Conservation (phyloP, 64 coral and sea anemone genomes). For the Porites lutea region DNA sequence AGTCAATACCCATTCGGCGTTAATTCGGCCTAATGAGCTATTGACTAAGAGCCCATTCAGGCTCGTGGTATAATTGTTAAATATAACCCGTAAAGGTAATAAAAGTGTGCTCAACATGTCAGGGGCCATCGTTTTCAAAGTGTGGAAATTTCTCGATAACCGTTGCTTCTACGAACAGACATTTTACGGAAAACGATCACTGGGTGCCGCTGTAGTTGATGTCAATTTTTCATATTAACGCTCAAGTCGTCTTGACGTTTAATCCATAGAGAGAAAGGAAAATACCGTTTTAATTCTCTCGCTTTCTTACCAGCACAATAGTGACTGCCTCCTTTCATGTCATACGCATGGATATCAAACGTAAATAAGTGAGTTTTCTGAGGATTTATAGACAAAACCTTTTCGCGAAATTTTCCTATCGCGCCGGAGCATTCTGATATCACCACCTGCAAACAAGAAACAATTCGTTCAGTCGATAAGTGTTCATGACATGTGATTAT, state of each 20-base stretch:
- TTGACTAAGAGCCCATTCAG: no score
- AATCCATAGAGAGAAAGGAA: neutral
- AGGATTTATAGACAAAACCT: slow-evolving; percentile 85
- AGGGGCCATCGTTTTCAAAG: neutral
- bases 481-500: no score
- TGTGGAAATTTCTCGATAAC: no score
- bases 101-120: neutral
- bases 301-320: slow-evolving; percentile 70
- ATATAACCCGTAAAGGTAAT: no score
- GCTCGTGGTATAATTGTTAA: no score
- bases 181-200: no score
- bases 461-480: neutral
- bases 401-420: slow-evolving; percentile 80
- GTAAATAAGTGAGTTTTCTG: slow-evolving; percentile 85
- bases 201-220: no score
- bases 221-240: no score
- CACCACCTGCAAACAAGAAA: slow-evolving; percentile 50
- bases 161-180: no score
- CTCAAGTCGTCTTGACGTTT: neutral
- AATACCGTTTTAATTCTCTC: no score
- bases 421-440: slow-evolving; percentile 85
- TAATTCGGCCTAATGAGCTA: no score
- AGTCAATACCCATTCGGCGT: no score
- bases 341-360: slow-evolving; percentile 77
- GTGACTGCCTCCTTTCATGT: slow-evolving; percentile 69